Evolutionary conservation across 2,888 invertebrate species (phyloP).

Genomic region (Saturnia pavonia): DNA sequence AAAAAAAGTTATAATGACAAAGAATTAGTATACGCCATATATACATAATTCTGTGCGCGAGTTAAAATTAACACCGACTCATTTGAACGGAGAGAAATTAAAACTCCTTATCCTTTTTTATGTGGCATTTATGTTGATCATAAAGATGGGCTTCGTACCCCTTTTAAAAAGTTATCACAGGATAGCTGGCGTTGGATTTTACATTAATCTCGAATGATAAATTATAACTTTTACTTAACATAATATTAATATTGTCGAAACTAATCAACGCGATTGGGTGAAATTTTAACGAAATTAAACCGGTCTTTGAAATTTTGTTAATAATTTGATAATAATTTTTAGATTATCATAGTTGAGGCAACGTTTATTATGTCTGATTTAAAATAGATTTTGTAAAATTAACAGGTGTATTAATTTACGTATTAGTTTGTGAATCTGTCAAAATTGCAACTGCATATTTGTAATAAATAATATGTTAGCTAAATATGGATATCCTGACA

Average conservation of each 20-base stretch:
- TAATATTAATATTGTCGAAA: slow-evolving; percentile 27
- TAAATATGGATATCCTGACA: not conserved
- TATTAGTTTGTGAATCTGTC: slow-evolving; percentile 31
- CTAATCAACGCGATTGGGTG: slow-evolving; percentile 19
- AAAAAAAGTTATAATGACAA: slow-evolving; percentile 70
- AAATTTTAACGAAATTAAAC: slow-evolving; percentile 22
- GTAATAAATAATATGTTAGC: slow-evolving; percentile 22
- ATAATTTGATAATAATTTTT: slow-evolving; percentile 33
- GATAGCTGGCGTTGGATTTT: slow-evolving; percentile 38
- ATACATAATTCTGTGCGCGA: slow-evolving; percentile 48
- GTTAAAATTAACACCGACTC: slow-evolving; percentile 78
- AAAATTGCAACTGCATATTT: slow-evolving; percentile 47
- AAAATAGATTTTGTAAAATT: slow-evolving; percentile 20
- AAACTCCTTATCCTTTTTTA: slow-evolving; percentile 78
- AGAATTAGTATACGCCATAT: slow-evolving; percentile 65
- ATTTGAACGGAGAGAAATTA: slow-evolving; percentile 75
- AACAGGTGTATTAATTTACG: slow-evolving; percentile 18
- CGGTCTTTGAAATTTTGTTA: slow-evolving; percentile 28
- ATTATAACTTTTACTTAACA: slow-evolving; percentile 38
- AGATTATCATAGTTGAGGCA: slow-evolving; percentile 17
- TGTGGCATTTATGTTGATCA: slow-evolving; percentile 76
- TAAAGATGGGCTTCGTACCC: slow-evolving; percentile 65
- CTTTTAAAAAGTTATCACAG: slow-evolving; percentile 61
- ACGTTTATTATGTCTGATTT: slow-evolving; percentile 16
- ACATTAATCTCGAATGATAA: slow-evolving; percentile 31